Conservation (phyloP, 2,888 invertebrate genomes). For the Drosophila algonquin region DNA sequence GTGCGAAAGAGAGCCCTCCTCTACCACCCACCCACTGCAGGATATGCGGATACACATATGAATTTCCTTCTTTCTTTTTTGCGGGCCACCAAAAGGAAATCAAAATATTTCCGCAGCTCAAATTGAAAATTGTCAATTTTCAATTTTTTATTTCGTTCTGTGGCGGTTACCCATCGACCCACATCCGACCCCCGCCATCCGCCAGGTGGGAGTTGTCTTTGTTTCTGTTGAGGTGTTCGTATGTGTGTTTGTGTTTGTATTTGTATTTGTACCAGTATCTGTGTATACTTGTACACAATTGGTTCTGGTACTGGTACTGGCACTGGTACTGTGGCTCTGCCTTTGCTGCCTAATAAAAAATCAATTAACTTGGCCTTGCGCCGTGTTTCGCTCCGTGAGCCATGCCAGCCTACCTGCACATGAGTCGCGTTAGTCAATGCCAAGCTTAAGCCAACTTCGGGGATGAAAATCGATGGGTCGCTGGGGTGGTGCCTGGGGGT, state of each 20-base stretch:
- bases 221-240: not conserved
- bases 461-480: slow-evolving; percentile 51
- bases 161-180: slow-evolving; percentile 19
- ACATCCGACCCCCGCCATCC: slow-evolving; percentile 3
- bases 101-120: slow-evolving; percentile 75
- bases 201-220: not conserved
- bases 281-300: not conserved
- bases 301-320: not conserved
- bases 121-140: slow-evolving; percentile 76
- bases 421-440: slow-evolving; percentile 47
- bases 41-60: slow-evolving; percentile 19
- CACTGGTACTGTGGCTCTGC: slow-evolving; percentile 2
- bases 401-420: slow-evolving; percentile 38
- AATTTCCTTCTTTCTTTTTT: slow-evolving; percentile 18
- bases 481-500: slow-evolving; percentile 24
- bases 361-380: slow-evolving; percentile 67
- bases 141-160: slow-evolving; percentile 43
- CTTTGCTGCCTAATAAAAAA: slow-evolving; percentile 64
- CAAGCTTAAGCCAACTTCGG: slow-evolving; percentile 46
- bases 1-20: slow-evolving; percentile 45
- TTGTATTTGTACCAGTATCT: not conserved
- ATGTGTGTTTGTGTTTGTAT: not conserved
- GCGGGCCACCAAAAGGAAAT: slow-evolving; percentile 58
- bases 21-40: slow-evolving; percentile 5
- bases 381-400: slow-evolving; percentile 34